phyloP scores from a whole-genome alignment of 2,797 vertebrate species.

The Echeneis naucrates region DNA sequence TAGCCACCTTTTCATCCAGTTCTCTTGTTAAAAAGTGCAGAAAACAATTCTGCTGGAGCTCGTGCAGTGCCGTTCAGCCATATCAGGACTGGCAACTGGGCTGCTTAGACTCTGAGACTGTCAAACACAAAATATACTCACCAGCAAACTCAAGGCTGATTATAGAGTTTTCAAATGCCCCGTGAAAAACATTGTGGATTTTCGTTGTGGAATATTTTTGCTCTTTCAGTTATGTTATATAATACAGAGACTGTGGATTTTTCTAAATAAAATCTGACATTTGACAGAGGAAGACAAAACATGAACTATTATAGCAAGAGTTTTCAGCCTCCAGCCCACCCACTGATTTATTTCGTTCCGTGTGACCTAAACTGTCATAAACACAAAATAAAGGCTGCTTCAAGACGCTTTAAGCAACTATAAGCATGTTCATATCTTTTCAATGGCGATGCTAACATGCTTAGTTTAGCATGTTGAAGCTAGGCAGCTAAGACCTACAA shows the following conservation, averaged over 20 bases:
- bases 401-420: no score
- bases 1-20: neutral
- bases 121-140: constrained; percentile 16
- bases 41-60: neutral
- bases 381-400: no score
- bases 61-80: constrained; percentile 10
- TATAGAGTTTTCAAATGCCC: constrained; percentile 10
- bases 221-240: constrained; percentile 30
- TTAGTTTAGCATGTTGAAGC: no score
- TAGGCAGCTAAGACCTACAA: no score
- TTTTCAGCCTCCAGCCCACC: neutral
- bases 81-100: neutral
- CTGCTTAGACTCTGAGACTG: constrained; percentile 11
- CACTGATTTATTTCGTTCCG: no score
- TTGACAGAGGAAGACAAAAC: neutral
- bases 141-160: constrained; percentile 8
- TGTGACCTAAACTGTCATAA: no score
- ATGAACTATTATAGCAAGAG: neutral
- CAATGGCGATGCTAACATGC: no score
- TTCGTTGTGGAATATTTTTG: constrained; percentile 24
- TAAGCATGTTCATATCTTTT: no score
- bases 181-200: constrained; percentile 1
- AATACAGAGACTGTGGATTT: constrained; percentile 12
- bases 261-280: constrained; percentile 5
- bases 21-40: constrained; percentile 18